These are phyloP conservation scores for Clytia hemisphaerica DNA, from an alignment of 30 jellyfish, hydroid and myxozoan species.

Conservation along the genomic window DNA sequence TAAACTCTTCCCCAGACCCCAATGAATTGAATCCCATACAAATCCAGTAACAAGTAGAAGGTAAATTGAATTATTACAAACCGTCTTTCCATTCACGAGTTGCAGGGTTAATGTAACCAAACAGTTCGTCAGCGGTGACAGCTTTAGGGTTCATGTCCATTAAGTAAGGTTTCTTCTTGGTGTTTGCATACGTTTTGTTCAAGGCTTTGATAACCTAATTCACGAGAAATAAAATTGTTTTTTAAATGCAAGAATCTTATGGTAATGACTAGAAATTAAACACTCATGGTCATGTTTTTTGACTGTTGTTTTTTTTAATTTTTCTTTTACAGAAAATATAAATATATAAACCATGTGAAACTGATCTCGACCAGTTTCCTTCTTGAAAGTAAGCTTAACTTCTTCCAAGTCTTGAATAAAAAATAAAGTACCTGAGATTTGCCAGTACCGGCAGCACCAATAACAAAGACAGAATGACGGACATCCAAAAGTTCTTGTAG, in stretches of 20 bases:
- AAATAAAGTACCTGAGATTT: slow-evolving; percentile 71
- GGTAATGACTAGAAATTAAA: no score
- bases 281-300: neutral
- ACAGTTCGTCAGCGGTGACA: slow-evolving; percentile 87
- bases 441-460: slow-evolving; percentile 99
- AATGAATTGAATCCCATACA: no score
- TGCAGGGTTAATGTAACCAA: slow-evolving; percentile 89
- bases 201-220: slow-evolving; percentile 86
- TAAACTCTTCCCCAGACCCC: no score
- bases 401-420: neutral
- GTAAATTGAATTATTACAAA: no score
- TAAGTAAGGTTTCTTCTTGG: slow-evolving; percentile 76
- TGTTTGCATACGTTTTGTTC: slow-evolving; percentile 71
- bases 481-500: slow-evolving; percentile 84
- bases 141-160: slow-evolving; percentile 95
- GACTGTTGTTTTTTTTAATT: neutral
- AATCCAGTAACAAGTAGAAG: no score
- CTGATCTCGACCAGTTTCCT: neutral
- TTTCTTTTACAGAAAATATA: neutral
- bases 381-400: neutral
- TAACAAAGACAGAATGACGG: slow-evolving; percentile 94
- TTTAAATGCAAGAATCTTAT: no score
- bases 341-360: no score
- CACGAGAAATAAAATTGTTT: neutral
- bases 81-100: slow-evolving; percentile 98